phyloP scores from a whole-genome alignment of 2,797 vertebrate species.

The Craterocephalus amniculus region DNA sequence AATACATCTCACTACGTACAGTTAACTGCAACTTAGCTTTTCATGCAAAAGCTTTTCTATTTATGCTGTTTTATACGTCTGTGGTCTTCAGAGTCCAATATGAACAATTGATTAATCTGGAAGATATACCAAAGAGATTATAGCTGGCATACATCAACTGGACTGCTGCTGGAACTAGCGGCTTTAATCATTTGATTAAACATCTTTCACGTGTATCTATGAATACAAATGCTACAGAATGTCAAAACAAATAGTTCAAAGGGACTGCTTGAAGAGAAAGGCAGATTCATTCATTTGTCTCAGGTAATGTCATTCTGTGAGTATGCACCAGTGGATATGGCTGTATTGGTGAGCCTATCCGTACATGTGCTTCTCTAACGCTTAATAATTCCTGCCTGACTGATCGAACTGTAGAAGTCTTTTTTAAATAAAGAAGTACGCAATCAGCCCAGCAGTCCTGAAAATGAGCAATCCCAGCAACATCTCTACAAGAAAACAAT shows the following conservation, averaged over 20 bases:
- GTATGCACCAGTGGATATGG: neutral
- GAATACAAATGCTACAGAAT: conserved; percentile 33
- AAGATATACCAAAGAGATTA: conserved; percentile 57
- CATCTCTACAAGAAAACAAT: conserved; percentile 8
- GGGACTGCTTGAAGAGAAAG: conserved; percentile 26
- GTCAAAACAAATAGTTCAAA: conserved; percentile 59
- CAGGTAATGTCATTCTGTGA: conserved; percentile 15
- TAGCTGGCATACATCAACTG: conserved; percentile 53
- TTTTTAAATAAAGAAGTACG: neutral
- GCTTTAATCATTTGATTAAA: conserved; percentile 62
- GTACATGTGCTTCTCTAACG: neutral
- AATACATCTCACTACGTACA: conserved; percentile 23
- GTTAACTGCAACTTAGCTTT: conserved; percentile 46
- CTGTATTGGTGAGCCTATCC: neutral
- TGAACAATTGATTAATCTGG: conserved; percentile 47
- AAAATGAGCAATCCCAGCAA: neutral
- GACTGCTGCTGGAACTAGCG: conserved; percentile 28
- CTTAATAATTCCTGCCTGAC: neutral
- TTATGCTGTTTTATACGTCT: conserved; percentile 26
- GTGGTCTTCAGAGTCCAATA: conserved; percentile 39
- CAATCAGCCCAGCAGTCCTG: conserved; percentile 11
- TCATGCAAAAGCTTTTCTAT: conserved; percentile 26
- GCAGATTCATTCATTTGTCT: conserved; percentile 42
- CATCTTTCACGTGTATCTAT: conserved; percentile 61
- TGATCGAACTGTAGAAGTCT: neutral